Evolutionary conservation across 1,140 invertebrate genomes (phyloP).

Genomic region (Caligus rogercresseyi): DNA sequence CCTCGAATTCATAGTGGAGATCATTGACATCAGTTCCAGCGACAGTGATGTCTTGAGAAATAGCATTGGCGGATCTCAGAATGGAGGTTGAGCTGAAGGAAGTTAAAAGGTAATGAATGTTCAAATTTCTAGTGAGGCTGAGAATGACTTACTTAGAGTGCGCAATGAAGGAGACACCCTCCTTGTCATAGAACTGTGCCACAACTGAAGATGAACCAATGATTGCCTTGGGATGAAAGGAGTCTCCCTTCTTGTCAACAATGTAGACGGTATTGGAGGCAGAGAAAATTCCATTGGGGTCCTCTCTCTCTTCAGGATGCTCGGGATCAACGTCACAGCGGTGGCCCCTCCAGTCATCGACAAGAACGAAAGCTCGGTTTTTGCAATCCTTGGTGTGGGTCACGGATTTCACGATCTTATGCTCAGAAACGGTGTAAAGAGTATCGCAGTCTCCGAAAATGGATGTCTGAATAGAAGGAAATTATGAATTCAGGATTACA

Average conservation of each 20-base stretch:
- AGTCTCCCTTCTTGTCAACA: constrained; percentile 2
- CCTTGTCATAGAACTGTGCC: constrained; percentile 10
- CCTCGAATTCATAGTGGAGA: constrained; percentile 13
- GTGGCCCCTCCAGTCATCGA: constrained; percentile 17
- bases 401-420: background rate
- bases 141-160: background rate
- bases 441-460: constrained; percentile 15
- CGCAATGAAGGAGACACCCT: constrained; percentile 1
- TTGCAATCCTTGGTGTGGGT: constrained; percentile 12
- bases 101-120: background rate
- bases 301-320: background rate
- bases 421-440: constrained; percentile 13
- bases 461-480: constrained; percentile 5
- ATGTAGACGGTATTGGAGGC: constrained; percentile 1
- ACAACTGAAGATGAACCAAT: background rate
- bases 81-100: constrained; percentile 1
- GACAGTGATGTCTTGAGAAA: constrained; percentile 6
- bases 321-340: constrained; percentile 2
- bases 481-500: background rate
- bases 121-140: background rate
- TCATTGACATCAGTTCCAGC: background rate
- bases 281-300: constrained; percentile 1
- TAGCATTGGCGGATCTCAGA: background rate
- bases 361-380: background rate
- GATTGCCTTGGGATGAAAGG: background rate